Conservation (phyloP, 2,888 invertebrate species). For the Apomyelois bistriatella region DNA sequence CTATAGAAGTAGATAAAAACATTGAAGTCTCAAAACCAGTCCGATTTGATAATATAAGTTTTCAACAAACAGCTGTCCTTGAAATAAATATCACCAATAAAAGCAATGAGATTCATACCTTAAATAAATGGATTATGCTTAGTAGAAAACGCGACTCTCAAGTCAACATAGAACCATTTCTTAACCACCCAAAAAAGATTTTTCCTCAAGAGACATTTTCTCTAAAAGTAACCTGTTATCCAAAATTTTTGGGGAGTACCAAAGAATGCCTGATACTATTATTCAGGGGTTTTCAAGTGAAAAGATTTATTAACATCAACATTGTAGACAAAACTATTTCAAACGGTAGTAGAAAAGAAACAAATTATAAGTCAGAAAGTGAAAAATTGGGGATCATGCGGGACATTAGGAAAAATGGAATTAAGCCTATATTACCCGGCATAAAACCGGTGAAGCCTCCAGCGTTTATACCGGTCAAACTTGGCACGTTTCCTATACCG, state of each 20-base stretch:
- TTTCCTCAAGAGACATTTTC: slow-evolving; percentile 55
- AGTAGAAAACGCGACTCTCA: slow-evolving; percentile 76
- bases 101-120: slow-evolving; percentile 53
- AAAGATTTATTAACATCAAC: slow-evolving; percentile 78
- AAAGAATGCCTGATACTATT: slow-evolving; percentile 81
- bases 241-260: slow-evolving; percentile 81
- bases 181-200: slow-evolving; percentile 50
- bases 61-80: slow-evolving; percentile 38
- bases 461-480: slow-evolving; percentile 80
- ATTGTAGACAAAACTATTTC: slow-evolving; percentile 46
- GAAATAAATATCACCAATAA: slow-evolving; percentile 61
- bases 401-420: slow-evolving; percentile 35
- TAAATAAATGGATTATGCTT: slow-evolving; percentile 74
- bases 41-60: slow-evolving; percentile 65
- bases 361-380: slow-evolving; percentile 24
- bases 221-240: slow-evolving; percentile 73
- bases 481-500: slow-evolving; percentile 72
- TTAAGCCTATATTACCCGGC: slow-evolving; percentile 70
- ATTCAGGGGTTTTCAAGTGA: slow-evolving; percentile 82
- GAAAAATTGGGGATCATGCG: slow-evolving; percentile 43
- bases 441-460: slow-evolving; percentile 68
- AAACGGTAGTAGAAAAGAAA: slow-evolving; percentile 12
- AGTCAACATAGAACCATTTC: slow-evolving; percentile 60
- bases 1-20: slow-evolving; percentile 65
- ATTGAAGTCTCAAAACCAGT: slow-evolving; percentile 77